Evolutionary conservation across 1,140 invertebrate genomes (phyloP).

Genomic region (Solenopsis invicta): DNA sequence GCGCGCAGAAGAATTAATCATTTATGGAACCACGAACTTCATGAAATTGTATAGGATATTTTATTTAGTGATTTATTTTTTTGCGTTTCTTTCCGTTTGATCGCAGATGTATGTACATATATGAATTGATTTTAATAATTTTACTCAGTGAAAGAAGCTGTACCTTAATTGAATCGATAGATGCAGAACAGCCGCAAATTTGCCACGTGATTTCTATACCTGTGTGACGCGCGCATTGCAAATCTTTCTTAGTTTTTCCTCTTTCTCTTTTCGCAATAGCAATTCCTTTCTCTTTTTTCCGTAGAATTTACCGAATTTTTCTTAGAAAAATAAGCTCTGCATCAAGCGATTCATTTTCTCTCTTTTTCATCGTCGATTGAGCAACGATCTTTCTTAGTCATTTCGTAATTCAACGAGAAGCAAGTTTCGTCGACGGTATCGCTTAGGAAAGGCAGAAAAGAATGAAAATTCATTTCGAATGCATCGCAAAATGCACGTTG

Average conservation of each 20-base stretch:
- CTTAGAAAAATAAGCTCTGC: constrained; percentile 48
- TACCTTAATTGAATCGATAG: constrained; percentile 47
- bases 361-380: constrained; percentile 19
- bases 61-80: constrained; percentile 28
- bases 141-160: neutral
- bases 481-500: neutral
- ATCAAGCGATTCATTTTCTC: constrained; percentile 62
- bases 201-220: constrained; percentile 9
- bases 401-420: constrained; percentile 31
- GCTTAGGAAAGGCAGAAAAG: neutral
- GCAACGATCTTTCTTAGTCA: constrained; percentile 54
- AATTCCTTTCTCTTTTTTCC: constrained; percentile 31
- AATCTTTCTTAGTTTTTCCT: neutral
- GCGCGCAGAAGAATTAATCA: neutral
- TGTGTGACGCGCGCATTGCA: constrained; percentile 37
- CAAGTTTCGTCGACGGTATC: constrained; percentile 61
- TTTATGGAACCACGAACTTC: neutral
- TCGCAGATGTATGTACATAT: neutral
- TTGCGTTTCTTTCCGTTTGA: neutral
- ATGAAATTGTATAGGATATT: neutral
- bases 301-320: constrained; percentile 35
- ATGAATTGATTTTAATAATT: constrained; percentile 14
- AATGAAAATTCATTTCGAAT: neutral
- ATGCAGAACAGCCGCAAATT: constrained; percentile 49
- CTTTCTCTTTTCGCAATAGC: constrained; percentile 7